Percentiles rank a stretch among this genome's conserved stretches.
Evolutionary conservation across 1,140 invertebrate genomes (phyloP).

Genomic region (Macrobrachium nipponense): DNA sequence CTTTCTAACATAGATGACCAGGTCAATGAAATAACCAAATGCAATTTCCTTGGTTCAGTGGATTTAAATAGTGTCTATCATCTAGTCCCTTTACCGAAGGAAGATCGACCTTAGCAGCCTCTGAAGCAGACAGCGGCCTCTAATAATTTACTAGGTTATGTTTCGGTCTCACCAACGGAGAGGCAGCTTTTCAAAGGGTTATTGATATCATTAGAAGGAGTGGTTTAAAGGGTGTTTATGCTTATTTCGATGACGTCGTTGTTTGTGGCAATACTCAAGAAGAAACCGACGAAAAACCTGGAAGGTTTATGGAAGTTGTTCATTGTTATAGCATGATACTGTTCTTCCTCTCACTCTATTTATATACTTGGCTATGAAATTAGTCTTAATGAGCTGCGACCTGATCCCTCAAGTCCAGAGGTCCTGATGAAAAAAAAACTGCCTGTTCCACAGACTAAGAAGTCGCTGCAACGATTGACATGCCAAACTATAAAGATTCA

Average conservation of each 20-base stretch:
- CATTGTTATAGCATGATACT: not conserved
- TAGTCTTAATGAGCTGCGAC: slow-evolving; percentile 14
- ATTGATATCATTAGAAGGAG: slow-evolving; percentile 67
- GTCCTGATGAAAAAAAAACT: slow-evolving; percentile 42
- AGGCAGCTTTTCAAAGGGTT: slow-evolving; percentile 66
- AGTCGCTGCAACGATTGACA: slow-evolving; percentile 21
- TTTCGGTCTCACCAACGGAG: slow-evolving; percentile 67
- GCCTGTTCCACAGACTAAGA: slow-evolving; percentile 28
- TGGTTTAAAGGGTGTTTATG: slow-evolving; percentile 36
- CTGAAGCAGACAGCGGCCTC: slow-evolving; percentile 54
- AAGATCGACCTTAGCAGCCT: slow-evolving; percentile 61
- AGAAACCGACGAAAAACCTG: slow-evolving; percentile 41
- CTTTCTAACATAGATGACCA: no score
- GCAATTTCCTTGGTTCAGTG: not conserved
- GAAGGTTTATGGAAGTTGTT: not conserved
- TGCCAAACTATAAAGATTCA: no score
- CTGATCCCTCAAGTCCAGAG: slow-evolving; percentile 44
- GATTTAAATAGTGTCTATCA: not conserved
- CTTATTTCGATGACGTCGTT: slow-evolving; percentile 62
- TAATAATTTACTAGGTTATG: slow-evolving; percentile 67
- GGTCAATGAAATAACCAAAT: no score
- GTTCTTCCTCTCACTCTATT: no score
- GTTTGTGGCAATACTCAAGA: slow-evolving; percentile 41
- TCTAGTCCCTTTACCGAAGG: slow-evolving; percentile 38
- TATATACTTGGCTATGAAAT: not conserved